These are phyloP conservation scores for Nomada fucata DNA, from an alignment of 2,888 invertebrate species.

Conservation along the genomic window DNA sequence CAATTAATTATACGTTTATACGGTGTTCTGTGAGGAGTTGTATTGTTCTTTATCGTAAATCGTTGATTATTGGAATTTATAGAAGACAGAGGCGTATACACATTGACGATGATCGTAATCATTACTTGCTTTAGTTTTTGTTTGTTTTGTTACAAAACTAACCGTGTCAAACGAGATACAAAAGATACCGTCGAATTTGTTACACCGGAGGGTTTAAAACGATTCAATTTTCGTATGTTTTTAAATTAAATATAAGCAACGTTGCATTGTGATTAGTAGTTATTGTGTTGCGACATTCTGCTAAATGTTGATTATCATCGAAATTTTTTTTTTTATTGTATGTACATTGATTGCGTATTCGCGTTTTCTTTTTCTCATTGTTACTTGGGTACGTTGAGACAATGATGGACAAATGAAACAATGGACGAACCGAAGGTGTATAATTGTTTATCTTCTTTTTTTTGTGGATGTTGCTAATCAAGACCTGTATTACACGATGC, in stretches of 20 bases:
- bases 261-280: slow-evolving; percentile 2
- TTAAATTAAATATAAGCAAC: background rate
- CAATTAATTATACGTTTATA: slow-evolving; percentile 21
- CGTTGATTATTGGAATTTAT: slow-evolving; percentile 13
- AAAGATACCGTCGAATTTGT: slow-evolving; percentile 17
- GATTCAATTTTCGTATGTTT: too few species aligned
- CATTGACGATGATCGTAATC: slow-evolving; percentile 31
- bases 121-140: slow-evolving; percentile 10
- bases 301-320: background rate
- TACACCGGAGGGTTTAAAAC: background rate
- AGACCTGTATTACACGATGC: too few species aligned
- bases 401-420: background rate
- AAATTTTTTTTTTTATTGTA: slow-evolving; percentile 7
- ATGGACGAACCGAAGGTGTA: background rate
- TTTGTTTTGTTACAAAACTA: slow-evolving; percentile 10
- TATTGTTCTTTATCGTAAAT: slow-evolving; percentile 15
- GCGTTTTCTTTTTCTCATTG: too few species aligned
- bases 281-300: background rate
- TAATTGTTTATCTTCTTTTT: slow-evolving; percentile 9
- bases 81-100: background rate
- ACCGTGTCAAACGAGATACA: background rate
- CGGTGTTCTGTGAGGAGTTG: background rate
- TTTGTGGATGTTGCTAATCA: too few species aligned
- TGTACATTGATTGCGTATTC: too few species aligned
- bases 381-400: too few species aligned